Base-by-base conservation (phyloP, 2,797 vertebrate species). In the Lepus townsendii region DNA sequence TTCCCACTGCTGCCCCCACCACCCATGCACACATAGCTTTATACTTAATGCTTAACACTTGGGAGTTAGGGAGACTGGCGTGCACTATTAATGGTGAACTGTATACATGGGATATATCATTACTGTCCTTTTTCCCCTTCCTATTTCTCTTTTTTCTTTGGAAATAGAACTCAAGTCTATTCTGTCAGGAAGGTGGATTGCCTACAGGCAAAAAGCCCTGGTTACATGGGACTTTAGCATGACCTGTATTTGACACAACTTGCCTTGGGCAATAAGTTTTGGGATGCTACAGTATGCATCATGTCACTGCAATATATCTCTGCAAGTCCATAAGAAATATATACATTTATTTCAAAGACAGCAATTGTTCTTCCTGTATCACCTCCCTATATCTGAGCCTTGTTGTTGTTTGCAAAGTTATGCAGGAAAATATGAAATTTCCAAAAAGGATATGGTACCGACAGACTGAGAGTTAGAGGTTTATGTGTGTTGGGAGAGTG, bases 191-290 rank as follows among this genome's bases (percentile, higher is more conserved):
- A 94, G 38, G 95, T 73, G 22, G n/a, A 88, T 62, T 93, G 77
- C 89, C 91, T 86, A 52, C 12, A 77, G 73, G 62, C 76, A 80
- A 72, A 92, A 76, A 84, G 12, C 22, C 7, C 27, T 79, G 93
- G 50, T 32, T 83, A 38, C 32, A 35, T 30, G 82, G 14, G 38
- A 69, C 65, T 93, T 65, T 78, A 50, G 9, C n/a, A 27, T 80
- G 90, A 97, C 92, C 87, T 92, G 92, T 96, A 88, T 97, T 96
- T 97, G 92, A 97, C 86, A 96, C 65, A 95, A 35, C 32, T 93
- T 82, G 88, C 93, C 95, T 84, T 72, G 52, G 91, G 84, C 93
- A 88, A 6, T 93, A 72, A 38, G 72, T 96, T 91, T 89, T 92
- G 83, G 92, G 38, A 89, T 80, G 94, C 85, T 57, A 47, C 3